Evolutionary conservation across 2,797 vertebrate genomes (phyloP), one percentile per base, ranked within the genome.

Genomic region (Chelon auratus): DNA sequence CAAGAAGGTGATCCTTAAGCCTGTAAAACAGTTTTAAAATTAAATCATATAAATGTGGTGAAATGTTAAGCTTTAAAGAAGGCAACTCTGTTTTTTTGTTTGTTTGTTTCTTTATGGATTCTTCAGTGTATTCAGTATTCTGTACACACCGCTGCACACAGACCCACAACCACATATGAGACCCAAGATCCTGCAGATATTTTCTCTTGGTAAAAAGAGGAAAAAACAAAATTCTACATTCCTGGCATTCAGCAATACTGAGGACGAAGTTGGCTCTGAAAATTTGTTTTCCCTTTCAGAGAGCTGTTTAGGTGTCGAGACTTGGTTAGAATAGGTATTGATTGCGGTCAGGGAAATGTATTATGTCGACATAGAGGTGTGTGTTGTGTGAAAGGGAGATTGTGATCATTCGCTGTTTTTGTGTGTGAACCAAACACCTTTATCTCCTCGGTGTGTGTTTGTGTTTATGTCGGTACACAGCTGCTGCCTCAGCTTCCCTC

Each of bases 401-500:
- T 36, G 57, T 11, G 4, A 53, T 54, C 8, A n/a, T 45, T 55
- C 42, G 20, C n/a, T 33, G 1, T 0, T 3, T 51, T 45, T 26
- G 39, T 56, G 14, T 57, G 37, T 9, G 40, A 33, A 65, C 61
- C 18, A 18, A 24, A 37, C 24, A 40, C 30, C 63, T 62, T 63
- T 39, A 43, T 37, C 11, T 12, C 40, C 40, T 47, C 18, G 0
- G 1, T 20, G 30, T 67, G 36, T 56, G 22, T 73, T 20, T 71
- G 58, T 67, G 57, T 26, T 24, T 22, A 47, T 57, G 57, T 61
- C 9, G 11, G 37, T 75, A 8, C 55, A 43, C 4, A 22, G 18
- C 33, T 18, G 26, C 59, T 39, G 17, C 24, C 17, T 58, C 43
- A 40, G 30, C 51, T 8, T n/a, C 7, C 22, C 4, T 59, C 37